Evolutionary conservation across 2,113 vertebrate species (phyloP).

Genomic region (Tachycineta bicolor): DNA sequence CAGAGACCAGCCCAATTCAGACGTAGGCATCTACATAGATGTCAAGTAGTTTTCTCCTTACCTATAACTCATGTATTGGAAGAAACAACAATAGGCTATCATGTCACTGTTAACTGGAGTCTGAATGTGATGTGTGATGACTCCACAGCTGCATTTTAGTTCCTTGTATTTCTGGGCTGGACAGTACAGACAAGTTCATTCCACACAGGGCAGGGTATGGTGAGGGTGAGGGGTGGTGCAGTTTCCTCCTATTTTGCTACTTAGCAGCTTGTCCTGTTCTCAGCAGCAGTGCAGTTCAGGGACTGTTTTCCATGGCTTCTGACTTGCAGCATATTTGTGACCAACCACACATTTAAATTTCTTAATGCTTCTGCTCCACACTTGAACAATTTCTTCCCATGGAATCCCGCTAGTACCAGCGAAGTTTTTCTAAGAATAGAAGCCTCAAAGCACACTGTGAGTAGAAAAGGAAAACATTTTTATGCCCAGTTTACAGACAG

Average conservation of each 20-base stretch:
- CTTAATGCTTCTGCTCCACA: background rate
- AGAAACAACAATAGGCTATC: background rate
- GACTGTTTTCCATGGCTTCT: background rate
- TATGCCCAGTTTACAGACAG: background rate
- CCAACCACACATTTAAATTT: background rate
- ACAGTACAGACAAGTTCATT: background rate
- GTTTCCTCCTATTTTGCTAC: background rate
- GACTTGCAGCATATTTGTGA: background rate
- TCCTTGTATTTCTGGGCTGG: background rate
- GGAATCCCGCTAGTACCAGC: background rate
- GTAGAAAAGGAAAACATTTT: background rate
- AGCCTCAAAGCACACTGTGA: background rate
- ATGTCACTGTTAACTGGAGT: background rate
- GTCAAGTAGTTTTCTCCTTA: background rate
- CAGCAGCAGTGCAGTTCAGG: background rate
- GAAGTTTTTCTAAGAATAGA: background rate
- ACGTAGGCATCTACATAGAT: background rate
- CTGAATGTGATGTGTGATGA: background rate
- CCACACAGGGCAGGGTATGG: fast-evolving
- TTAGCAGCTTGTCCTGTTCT: background rate
- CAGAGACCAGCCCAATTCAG: background rate
- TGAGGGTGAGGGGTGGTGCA: background rate
- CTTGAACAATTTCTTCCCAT: background rate
- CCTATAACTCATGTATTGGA: background rate
- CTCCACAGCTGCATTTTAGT: background rate